phyloP scores from a whole-genome alignment of 2,888 invertebrate genomes.

The Geotrupes spiniger region DNA sequence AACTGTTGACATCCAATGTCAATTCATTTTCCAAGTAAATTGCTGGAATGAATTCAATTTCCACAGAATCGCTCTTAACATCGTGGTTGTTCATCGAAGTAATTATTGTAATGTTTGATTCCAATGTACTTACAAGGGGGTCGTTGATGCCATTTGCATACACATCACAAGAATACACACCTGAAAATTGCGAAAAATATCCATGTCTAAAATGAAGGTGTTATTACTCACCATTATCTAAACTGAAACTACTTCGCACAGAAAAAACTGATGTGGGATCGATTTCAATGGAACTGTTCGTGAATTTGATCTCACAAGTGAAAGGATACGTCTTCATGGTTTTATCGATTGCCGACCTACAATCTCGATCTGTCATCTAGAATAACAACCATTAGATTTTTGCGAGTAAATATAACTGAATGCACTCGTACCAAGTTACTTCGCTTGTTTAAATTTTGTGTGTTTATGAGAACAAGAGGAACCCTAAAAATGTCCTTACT shows the following conservation, averaged over 20 bases:
- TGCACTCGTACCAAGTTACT: conserved; percentile 41
- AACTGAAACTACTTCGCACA: conserved; percentile 44
- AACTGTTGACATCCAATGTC: conserved; percentile 24
- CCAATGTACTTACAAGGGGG: conserved; percentile 37
- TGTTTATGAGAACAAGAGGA: conserved; percentile 39
- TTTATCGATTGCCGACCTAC: conserved; percentile 35
- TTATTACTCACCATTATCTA: conserved; percentile 38
- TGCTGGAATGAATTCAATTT: conserved; percentile 45
- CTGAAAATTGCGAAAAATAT: no score
- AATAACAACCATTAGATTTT: background rate
- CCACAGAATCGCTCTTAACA: conserved; percentile 35
- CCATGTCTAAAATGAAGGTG: no score
- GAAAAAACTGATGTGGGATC: conserved; percentile 41
- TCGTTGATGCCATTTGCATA: conserved; percentile 34
- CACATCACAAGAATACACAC: conserved; percentile 46
- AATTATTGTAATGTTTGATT: conserved; percentile 42
- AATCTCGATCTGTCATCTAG: conserved; percentile 43
- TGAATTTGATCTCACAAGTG: conserved; percentile 45
- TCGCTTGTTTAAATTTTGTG: conserved; percentile 35
- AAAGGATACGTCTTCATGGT: conserved; percentile 41
- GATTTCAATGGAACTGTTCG: conserved; percentile 34
- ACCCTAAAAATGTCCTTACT: conserved; percentile 31
- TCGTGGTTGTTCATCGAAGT: conserved; percentile 37
- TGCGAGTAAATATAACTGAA: background rate
- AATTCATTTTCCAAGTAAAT: conserved; percentile 37